Evolutionary conservation across 2,113 vertebrate genomes (phyloP).

Genomic region (Petrocephalus microphthalmus): DNA sequence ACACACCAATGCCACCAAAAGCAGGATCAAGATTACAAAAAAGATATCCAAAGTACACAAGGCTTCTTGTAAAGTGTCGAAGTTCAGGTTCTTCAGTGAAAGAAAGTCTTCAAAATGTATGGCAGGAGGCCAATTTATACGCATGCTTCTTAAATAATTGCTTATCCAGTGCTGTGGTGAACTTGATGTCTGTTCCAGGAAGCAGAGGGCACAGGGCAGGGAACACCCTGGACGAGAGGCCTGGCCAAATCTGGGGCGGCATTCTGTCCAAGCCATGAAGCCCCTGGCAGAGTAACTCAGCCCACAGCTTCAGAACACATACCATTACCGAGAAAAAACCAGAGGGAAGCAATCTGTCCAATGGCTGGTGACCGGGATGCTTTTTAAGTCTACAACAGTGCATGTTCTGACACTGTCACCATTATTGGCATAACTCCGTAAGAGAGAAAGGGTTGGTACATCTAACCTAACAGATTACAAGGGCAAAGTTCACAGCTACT

Average conservation of each 20-base stretch:
- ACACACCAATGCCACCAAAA: neutral
- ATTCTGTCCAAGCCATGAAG: neutral
- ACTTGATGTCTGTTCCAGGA: neutral
- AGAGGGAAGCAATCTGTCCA: neutral
- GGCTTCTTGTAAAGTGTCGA: neutral
- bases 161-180: neutral
- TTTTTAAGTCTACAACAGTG: neutral
- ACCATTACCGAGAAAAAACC: neutral
- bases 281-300: neutral
- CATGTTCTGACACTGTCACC: neutral
- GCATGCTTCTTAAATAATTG: neutral
- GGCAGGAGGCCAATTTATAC: neutral
- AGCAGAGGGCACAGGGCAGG: neutral
- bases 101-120: neutral
- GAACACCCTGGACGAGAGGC: neutral
- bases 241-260: neutral
- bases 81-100: neutral
- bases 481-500: neutral
- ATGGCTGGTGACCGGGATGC: neutral
- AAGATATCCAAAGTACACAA: neutral
- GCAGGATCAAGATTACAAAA: neutral
- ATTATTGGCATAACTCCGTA: neutral
- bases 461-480: neutral
- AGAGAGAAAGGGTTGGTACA: neutral
- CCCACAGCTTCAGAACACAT: neutral